Evolutionary conservation across 2,888 invertebrate species (phyloP).

Genomic region (Acronicta alni): DNA sequence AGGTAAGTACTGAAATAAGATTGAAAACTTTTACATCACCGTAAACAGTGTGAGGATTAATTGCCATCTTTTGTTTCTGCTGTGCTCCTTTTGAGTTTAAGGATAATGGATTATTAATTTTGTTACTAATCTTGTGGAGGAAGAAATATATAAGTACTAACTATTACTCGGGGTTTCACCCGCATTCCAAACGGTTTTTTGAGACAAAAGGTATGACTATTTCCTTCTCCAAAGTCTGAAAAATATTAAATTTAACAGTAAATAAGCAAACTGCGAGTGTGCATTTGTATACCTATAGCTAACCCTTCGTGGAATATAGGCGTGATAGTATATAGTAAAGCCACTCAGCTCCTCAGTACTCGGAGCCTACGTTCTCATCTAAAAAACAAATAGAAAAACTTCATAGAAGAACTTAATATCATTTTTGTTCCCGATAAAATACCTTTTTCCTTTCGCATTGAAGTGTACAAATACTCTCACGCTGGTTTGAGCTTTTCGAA

Average conservation of each 20-base stretch:
- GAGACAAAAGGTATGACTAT: too few relatives aligned
- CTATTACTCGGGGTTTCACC: too few relatives aligned
- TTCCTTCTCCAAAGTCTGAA: too few relatives aligned
- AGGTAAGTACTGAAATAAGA: conserved; percentile 48
- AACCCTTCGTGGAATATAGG: too few relatives aligned
- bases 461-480: conserved; percentile 41
- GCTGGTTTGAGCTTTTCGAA: conserved; percentile 31
- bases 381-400: neutral
- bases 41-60: conserved; percentile 55
- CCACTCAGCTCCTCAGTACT: too few relatives aligned
- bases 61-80: conserved; percentile 49
- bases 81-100: conserved; percentile 35
- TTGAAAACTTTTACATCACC: conserved; percentile 51
- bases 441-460: conserved; percentile 6
- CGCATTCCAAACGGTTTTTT: too few relatives aligned
- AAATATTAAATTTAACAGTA: too few relatives aligned
- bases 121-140: conserved; percentile 12
- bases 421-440: conserved; percentile 28
- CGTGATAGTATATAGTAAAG: too few relatives aligned
- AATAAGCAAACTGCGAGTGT: too few relatives aligned
- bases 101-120: conserved; percentile 51
- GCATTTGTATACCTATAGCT: too few relatives aligned
- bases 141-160: too few relatives aligned
- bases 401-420: conserved; percentile 22
- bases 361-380: too few relatives aligned